Evolutionary conservation across 2,797 vertebrate genomes (phyloP).

Genomic region (Enteromius viviparus): DNA sequence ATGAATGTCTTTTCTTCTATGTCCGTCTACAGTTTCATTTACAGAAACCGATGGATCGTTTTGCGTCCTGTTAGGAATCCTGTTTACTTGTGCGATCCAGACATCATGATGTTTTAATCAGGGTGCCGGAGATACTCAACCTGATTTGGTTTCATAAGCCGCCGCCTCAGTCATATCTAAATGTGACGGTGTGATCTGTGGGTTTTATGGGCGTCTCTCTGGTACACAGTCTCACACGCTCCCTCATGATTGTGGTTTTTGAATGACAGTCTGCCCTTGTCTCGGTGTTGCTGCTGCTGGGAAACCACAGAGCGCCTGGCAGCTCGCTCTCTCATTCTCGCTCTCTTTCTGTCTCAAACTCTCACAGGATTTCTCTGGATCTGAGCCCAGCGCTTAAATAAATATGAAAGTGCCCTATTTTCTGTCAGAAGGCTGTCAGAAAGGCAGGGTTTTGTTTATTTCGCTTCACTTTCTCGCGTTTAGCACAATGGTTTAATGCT

Average conservation of each 20-base stretch:
- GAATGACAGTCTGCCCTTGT: constrained; percentile 49
- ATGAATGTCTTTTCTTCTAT: background rate
- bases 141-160: constrained; percentile 27
- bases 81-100: constrained; percentile 17
- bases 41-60: background rate
- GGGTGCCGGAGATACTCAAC: constrained; percentile 13
- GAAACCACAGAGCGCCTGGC: background rate
- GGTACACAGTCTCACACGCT: background rate
- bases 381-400: constrained; percentile 73
- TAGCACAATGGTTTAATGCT: background rate
- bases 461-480: constrained; percentile 19
- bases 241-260: constrained; percentile 49
- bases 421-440: constrained; percentile 66
- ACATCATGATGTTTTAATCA: constrained; percentile 44
- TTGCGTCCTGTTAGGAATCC: background rate
- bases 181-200: constrained; percentile 24
- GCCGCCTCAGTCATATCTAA: constrained; percentile 4
- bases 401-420: constrained; percentile 78
- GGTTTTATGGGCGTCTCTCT: background rate
- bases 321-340: constrained; percentile 40
- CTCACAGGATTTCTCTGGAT: constrained; percentile 71
- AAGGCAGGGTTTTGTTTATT: constrained; percentile 34
- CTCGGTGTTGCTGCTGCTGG: constrained; percentile 25
- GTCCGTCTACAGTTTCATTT: background rate
- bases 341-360: constrained; percentile 49